These are phyloP conservation scores for Heliconius ismenius DNA, from an alignment of 2,888 invertebrate species.

Conservation along the genomic window DNA sequence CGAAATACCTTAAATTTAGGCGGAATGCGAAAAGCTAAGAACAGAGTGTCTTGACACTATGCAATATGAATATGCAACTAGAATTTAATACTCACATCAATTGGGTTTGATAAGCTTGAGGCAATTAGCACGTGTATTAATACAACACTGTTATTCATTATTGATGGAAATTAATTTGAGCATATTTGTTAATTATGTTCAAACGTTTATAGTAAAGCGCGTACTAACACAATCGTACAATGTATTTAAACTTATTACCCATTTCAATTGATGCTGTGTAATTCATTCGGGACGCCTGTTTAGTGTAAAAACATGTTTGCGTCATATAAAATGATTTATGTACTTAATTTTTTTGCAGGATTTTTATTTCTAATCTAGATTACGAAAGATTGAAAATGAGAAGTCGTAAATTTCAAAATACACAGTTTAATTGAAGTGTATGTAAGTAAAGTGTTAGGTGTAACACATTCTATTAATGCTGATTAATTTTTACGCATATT, in stretches of 20 bases:
- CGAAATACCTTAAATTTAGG: background rate
- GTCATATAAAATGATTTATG: conserved; percentile 4
- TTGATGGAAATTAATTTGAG: conserved; percentile 15
- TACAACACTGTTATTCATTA: conserved; percentile 33
- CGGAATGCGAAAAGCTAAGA: background rate
- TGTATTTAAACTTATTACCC: background rate
- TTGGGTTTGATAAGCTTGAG: conserved; percentile 19
- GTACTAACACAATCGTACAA: conserved; percentile 1
- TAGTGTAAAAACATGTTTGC: conserved; percentile 17
- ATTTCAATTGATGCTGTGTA: background rate
- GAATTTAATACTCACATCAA: conserved; percentile 28
- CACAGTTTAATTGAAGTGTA: background rate
- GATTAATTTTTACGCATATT: conserved; percentile 40
- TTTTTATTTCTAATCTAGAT: conserved; percentile 12
- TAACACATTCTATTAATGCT: conserved; percentile 27
- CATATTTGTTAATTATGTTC: conserved; percentile 14
- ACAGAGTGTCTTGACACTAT: background rate
- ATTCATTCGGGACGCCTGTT: conserved; percentile 14
- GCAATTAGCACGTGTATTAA: conserved; percentile 24
- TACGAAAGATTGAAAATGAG: conserved; percentile 6
- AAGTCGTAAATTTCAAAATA: background rate
- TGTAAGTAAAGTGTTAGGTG: background rate
- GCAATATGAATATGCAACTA: background rate
- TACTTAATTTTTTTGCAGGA: background rate
- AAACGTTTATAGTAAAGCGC: conserved; percentile 7